Percentiles rank a stretch among this genome's conserved stretches.
Conservation (phyloP, 2,888 invertebrate species). For the Drosophila rellima region DNA sequence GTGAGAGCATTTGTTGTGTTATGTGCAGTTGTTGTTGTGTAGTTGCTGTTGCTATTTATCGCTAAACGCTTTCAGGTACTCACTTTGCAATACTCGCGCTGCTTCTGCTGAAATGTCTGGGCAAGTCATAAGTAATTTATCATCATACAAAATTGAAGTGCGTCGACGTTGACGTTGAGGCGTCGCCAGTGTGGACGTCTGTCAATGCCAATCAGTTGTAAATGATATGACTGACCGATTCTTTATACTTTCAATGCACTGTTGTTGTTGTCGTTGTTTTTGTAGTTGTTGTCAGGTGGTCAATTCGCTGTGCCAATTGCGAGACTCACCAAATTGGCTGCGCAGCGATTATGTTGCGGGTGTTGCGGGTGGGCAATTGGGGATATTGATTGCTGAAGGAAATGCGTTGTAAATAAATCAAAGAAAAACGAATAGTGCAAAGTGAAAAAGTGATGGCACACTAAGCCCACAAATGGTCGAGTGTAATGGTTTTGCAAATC, state of each 20-base stretch:
- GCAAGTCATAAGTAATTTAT: slow-evolving; percentile 80
- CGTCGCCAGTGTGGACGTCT: slow-evolving; percentile 56
- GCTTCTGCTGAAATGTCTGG: slow-evolving; percentile 39
- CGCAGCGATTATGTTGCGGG: slow-evolving; percentile 10
- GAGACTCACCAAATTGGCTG: slow-evolving; percentile 44
- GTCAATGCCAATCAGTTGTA: slow-evolving; percentile 77
- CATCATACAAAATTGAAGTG: slow-evolving; percentile 70
- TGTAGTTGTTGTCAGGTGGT: slow-evolving; percentile 49
- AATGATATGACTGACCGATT: slow-evolving; percentile 75
- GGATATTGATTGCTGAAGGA: slow-evolving; percentile 49
- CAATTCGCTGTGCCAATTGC: slow-evolving; percentile 39
- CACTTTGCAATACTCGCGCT: slow-evolving; percentile 34
- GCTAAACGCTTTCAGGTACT: slow-evolving; percentile 68
- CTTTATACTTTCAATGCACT: slow-evolving; percentile 45
- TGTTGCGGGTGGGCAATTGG: slow-evolving; percentile 3
- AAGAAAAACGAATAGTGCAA: slow-evolving; percentile 9
- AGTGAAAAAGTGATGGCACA: slow-evolving; percentile 2
- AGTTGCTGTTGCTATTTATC: slow-evolving; percentile 30
- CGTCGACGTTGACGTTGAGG: slow-evolving; percentile 52
- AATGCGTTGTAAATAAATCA: slow-evolving; percentile 51
- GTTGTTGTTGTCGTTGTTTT: slow-evolving; percentile 14
- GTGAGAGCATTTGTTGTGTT: slow-evolving; percentile 12
- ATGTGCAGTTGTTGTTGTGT: slow-evolving; percentile 8
- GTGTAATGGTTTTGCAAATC: slow-evolving; percentile 24
- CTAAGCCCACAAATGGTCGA: slow-evolving; percentile 10